Conservation (phyloP, 2,797 vertebrate species). For the Anabacerthia variegaticeps region DNA sequence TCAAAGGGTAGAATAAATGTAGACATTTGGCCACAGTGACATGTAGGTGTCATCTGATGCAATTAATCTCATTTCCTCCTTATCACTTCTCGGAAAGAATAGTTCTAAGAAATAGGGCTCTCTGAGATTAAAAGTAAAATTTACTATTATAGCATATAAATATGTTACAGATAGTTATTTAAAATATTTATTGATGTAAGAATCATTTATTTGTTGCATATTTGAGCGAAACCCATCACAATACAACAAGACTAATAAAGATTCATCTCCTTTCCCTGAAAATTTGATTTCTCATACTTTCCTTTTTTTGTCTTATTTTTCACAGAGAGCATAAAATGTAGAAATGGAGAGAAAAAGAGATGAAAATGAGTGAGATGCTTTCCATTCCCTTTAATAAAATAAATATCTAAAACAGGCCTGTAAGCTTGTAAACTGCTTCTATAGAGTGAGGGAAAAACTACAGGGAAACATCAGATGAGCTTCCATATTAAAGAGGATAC, state of each 20-base stretch:
- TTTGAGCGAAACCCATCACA: neutral
- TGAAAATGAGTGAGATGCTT: neutral
- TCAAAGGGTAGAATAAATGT: neutral
- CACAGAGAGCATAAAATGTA: neutral
- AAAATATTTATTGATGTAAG: neutral
- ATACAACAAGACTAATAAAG: neutral
- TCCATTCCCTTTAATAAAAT: neutral
- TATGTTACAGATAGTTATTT: neutral
- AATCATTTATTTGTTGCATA: neutral
- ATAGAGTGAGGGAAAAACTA: neutral
- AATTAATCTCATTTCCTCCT: neutral
- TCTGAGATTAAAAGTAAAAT: neutral
- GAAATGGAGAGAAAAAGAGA: neutral
- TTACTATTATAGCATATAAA: accelerated
- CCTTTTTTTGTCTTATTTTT: neutral
- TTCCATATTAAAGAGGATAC: neutral
- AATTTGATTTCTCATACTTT: neutral
- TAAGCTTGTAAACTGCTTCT: neutral
- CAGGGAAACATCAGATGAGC: neutral
- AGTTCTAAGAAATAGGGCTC: neutral
- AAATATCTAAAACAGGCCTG: neutral
- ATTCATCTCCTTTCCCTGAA: neutral
- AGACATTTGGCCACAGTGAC: neutral
- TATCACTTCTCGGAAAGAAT: neutral
- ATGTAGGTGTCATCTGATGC: neutral